Percentiles rank a stretch among this genome's conserved stretches.
Conservation (phyloP, 1,140 invertebrate species). For the Ganaspis sp. region DNA sequence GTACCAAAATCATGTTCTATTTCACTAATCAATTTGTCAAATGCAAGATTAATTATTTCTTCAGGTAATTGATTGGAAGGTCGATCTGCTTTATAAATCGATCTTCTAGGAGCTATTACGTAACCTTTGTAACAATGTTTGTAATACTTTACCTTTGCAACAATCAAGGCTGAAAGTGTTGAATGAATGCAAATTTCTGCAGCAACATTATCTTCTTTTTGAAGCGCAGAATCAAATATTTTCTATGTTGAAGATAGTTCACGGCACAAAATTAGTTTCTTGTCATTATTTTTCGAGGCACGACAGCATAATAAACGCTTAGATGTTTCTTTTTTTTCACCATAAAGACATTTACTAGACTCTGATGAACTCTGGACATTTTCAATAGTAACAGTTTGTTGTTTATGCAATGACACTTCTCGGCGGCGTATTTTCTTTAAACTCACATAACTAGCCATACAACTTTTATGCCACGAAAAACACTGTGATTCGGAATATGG, state of each 20-base stretch:
- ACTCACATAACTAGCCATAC: not conserved
- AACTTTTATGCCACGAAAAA: too few species aligned
- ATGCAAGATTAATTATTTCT: slow-evolving; percentile 8
- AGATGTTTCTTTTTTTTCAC: not conserved
- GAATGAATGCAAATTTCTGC: not conserved
- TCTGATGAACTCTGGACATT: not conserved
- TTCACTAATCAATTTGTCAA: not conserved
- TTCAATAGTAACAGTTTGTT: not conserved
- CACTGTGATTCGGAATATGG: too few species aligned
- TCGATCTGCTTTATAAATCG: not conserved
- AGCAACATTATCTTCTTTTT: not conserved
- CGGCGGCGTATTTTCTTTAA: not conserved
- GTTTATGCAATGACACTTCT: not conserved
- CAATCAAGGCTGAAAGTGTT: not conserved
- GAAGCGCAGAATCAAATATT: not conserved
- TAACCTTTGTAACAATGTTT: slow-evolving; percentile 23
- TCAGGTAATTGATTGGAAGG: not conserved
- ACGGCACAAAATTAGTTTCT: not conserved
- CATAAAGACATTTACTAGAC: not conserved
- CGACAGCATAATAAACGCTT: not conserved
- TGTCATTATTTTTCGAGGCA: slow-evolving; percentile 11
- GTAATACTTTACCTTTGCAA: not conserved
- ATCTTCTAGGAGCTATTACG: not conserved
- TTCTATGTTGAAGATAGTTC: not conserved
- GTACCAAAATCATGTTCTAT: not conserved